Evolutionary conservation across 2,113 vertebrate genomes (phyloP).

Genomic region (Eretmochelys imbricata): DNA sequence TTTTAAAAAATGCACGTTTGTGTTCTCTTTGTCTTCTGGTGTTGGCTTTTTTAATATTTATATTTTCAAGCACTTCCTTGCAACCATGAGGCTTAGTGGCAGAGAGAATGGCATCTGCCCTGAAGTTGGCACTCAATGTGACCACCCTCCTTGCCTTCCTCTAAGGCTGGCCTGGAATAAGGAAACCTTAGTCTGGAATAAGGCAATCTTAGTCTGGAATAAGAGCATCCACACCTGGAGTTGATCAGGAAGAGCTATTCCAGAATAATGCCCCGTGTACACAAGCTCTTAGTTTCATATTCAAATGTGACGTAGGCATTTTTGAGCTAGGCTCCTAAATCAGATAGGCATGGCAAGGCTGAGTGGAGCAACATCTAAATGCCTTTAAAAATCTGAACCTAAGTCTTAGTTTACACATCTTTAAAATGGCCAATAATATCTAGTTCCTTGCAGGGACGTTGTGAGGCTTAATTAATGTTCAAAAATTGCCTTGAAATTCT

Average conservation of each 20-base stretch:
- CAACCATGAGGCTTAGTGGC: background rate
- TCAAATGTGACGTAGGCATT: background rate
- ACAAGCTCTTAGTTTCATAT: background rate
- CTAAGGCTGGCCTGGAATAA: too few species aligned
- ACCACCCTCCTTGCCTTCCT: too few species aligned
- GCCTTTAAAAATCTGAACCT: background rate
- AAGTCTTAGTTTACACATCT: background rate
- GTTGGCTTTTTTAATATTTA: background rate
- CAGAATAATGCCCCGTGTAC: background rate
- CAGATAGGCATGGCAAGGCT: background rate
- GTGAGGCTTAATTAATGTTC: background rate
- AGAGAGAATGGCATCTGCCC: too few species aligned
- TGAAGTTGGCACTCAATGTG: background rate
- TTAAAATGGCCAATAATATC: background rate
- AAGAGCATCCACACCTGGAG: background rate
- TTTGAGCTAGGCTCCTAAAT: background rate
- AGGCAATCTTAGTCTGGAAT: background rate
- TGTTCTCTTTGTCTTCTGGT: background rate
- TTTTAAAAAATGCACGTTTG: background rate
- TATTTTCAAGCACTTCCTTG: too few species aligned
- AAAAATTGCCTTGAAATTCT: background rate
- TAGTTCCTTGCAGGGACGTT: background rate
- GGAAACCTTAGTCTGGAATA: too few species aligned
- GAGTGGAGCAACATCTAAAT: background rate
- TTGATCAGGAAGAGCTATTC: background rate